Evolutionary conservation across 2,888 invertebrate species (phyloP), one percentile per base, ranked within the genome.

Genomic region (Andrena minutula): DNA sequence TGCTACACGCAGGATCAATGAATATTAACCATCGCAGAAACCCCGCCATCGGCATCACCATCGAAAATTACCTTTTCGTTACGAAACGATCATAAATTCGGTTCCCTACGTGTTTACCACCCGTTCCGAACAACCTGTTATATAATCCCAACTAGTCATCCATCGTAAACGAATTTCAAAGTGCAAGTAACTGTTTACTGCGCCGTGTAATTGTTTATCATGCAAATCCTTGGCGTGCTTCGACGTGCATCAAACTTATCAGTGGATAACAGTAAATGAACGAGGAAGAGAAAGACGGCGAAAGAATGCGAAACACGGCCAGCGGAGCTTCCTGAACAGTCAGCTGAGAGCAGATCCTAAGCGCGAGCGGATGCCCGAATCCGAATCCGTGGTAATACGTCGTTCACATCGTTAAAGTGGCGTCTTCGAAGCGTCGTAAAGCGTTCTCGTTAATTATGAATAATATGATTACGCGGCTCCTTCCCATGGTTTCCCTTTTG

Each of bases 401-500:
- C 23, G 89, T 89, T 86, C 88, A 73, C 88, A 89, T 86, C 74
- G 83, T 88, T 86, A 85, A 82, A 71, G 58, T 82, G 71, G 79
- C 70, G 81, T 68, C 70, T 71, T 64, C 63, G 75, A 47, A 53
- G 51, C 74, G 66, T 73, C 82, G 84, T 80, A 80, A 86, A 83
- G 73, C 65, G 79, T 82, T 82, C 86, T 61, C 61, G 79, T 87
- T 90, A 90, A 91, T 91, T 91, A 91, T 87, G 89, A 89, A 91
- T 90, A 90, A 91, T 90, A 87, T 83, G 88, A 89, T 91, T 89
- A 89, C 89, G 75, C 86, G 86, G 63, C 80, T 78, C 88, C 89
- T 92, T 91, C 90, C 86, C 88, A 87, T 86, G 87, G 86, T 91
- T 91, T 90, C 89, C 89, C 90, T 89, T 91, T 90, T 89, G 89